These are phyloP conservation scores for Leptatherina wallacei DNA, from an alignment of 2,797 vertebrate genomes.

Conservation along the genomic window DNA sequence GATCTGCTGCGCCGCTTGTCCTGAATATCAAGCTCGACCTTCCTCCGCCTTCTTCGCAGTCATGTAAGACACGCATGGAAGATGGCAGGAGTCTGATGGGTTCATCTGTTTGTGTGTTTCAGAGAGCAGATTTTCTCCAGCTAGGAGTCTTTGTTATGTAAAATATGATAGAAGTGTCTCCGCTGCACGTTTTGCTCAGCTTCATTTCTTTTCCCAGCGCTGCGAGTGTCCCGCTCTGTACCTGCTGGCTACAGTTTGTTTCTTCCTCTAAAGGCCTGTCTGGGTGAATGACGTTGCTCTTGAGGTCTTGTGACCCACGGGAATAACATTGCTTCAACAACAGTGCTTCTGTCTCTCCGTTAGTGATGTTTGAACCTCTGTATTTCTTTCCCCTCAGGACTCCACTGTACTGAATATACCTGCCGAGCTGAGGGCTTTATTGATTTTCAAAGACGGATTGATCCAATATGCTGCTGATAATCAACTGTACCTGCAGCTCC, in stretches of 20 bases:
- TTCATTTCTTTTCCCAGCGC: not conserved
- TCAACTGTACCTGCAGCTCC: conserved; percentile 39
- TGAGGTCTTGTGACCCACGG: conserved; percentile 31
- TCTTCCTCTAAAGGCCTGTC: conserved; percentile 39
- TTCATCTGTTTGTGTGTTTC: not conserved
- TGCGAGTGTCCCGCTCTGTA: conserved; percentile 3
- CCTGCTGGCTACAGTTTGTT: conserved; percentile 19
- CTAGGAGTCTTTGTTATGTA: conserved; percentile 30
- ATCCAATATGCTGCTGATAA: conserved; percentile 42
- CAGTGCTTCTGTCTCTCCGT: conserved; percentile 18
- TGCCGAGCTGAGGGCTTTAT: conserved; percentile 27
- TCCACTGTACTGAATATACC: conserved; percentile 7
- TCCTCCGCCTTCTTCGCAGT: conserved; percentile 19
- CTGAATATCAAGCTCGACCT: conserved; percentile 48
- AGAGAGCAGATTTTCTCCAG: not conserved
- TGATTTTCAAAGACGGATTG: conserved; percentile 52
- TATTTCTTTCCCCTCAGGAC: conserved; percentile 44
- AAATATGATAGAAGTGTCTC: conserved; percentile 30
- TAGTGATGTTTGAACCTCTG: conserved; percentile 31
- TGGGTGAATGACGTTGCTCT: conserved; percentile 47
- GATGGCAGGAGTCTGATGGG: conserved; percentile 3
- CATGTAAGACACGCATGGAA: conserved; percentile 2
- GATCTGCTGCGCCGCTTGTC: not conserved
- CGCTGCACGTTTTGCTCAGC: conserved; percentile 5
- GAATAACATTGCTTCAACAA: conserved; percentile 25